Base-by-base conservation (phyloP, 2,888 invertebrate species). In the Diplolepis rosae region DNA sequence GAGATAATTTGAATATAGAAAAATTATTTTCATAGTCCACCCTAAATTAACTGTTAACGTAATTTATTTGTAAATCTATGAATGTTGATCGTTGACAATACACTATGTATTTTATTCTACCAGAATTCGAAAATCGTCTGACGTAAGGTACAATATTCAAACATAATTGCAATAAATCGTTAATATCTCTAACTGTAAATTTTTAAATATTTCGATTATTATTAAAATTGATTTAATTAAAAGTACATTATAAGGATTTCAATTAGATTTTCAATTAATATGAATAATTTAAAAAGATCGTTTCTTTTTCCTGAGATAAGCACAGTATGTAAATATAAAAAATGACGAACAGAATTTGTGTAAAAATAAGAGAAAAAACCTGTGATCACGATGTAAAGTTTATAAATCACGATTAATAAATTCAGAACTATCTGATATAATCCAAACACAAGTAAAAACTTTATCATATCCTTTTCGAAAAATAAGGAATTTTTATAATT, bases 21-120 rank as follows among this genome's bases (percentile, higher is more conserved):
- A n/a, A 39, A 24, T 7, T 61, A 24, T 39, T 61, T 61, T 61
- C 39, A 24, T 6, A 35, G 6, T 35, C 35, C 39, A 61, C 56
- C 24, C 35, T 24, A 24, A n/a, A n/a, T 24, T 61, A 56, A 11
- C 32, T 13, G 39, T 61, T 61, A 24, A 61, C 35, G 39, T 54
- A 32, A 18, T 69, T 74, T 67, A 74, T 74, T 71, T 71, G 42
- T 66, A 72, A 32, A 68, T 72, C 68, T 66, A 70, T 70, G 27
- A 70, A 70, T 68, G 65, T 74, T 72, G 65, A 70, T 48, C 56
- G 66, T 68, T 68, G 65, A 66, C 56, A 65, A 71, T 65, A 54
- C 56, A 52, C 18, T 13, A 2, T 39, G 56, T 61, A 61, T 27
- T 61, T 61, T 39, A 61, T 22, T 61, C 39, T 24, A 65, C 24